Conservation (phyloP, 2,888 invertebrate genomes). For the Magallana nippona region DNA sequence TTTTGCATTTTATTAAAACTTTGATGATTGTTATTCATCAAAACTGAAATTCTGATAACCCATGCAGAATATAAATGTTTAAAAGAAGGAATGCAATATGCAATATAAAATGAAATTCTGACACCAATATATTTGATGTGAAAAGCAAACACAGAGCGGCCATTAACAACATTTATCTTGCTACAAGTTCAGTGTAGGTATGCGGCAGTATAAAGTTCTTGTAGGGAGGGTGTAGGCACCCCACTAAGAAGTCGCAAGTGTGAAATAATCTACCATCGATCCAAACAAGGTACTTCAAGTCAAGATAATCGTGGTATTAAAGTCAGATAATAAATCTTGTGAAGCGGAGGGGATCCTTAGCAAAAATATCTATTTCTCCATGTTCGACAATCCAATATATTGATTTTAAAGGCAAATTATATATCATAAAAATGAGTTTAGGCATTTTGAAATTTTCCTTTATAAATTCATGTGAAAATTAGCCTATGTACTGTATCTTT, state of each 20-base stretch:
- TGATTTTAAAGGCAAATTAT: constrained; percentile 6
- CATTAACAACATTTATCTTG: not conserved
- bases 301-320: constrained; percentile 30
- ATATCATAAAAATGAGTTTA: not conserved
- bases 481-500: too few relatives aligned
- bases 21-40: not conserved
- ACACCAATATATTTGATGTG: constrained; percentile 6
- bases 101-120: not conserved
- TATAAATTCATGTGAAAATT: not conserved
- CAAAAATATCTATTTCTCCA: constrained; percentile 23
- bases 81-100: not conserved
- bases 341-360: constrained; percentile 14
- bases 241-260: constrained; percentile 26
- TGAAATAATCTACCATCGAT: constrained; percentile 22
- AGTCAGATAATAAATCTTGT: constrained; percentile 31
- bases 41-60: too few relatives aligned
- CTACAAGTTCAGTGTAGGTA: not conserved
- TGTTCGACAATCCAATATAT: not conserved
- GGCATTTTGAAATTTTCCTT: not conserved
- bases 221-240: not conserved
- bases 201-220: not conserved
- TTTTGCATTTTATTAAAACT: not conserved
- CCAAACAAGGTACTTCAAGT: constrained; percentile 30
- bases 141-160: not conserved
- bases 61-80: not conserved